Percentiles rank a stretch among this genome's conserved stretches.
These are phyloP conservation scores for Paratrypauchen microcephalus DNA, from an alignment of 2,797 vertebrate species.

Conservation along the genomic window DNA sequence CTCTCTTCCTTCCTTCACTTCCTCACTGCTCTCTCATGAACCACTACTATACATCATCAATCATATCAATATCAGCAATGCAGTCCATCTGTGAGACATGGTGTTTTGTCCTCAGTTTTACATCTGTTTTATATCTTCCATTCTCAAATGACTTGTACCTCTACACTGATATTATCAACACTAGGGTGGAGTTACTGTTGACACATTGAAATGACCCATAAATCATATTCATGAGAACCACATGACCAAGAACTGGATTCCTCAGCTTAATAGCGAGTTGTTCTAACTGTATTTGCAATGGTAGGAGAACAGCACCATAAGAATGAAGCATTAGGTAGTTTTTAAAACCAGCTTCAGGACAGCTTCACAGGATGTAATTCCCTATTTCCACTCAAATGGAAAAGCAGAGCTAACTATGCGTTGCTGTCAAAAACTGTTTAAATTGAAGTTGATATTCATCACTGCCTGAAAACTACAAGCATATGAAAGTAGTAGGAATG, in stretches of 20 bases:
- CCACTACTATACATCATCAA: slow-evolving; percentile 54
- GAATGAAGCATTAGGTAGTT: slow-evolving; percentile 15
- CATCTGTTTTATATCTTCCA: background rate
- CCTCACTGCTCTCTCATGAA: slow-evolving; percentile 48
- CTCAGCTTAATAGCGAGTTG: background rate
- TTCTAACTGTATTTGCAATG: background rate
- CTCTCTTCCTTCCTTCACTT: slow-evolving; percentile 27
- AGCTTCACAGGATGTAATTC: slow-evolving; percentile 29
- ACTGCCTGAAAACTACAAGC: slow-evolving; percentile 50
- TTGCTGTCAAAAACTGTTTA: slow-evolving; percentile 48
- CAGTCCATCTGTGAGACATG: slow-evolving; percentile 65
- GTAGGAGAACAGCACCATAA: slow-evolving; percentile 9
- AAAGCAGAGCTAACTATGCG: slow-evolving; percentile 32
- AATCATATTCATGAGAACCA: background rate
- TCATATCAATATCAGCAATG: slow-evolving; percentile 69
- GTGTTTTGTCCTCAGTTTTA: slow-evolving; percentile 61
- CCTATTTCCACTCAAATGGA: slow-evolving; percentile 20
- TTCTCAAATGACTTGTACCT: background rate
- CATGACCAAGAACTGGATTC: background rate
- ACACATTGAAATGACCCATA: background rate
- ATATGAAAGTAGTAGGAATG: slow-evolving; percentile 45
- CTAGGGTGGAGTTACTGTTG: background rate
- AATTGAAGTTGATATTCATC: slow-evolving; percentile 51
- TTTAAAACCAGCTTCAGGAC: slow-evolving; percentile 23
- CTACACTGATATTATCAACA: background rate